phyloP scores from a whole-genome alignment of 2,797 vertebrate species.

The Typhlichthys eigenmanni region DNA sequence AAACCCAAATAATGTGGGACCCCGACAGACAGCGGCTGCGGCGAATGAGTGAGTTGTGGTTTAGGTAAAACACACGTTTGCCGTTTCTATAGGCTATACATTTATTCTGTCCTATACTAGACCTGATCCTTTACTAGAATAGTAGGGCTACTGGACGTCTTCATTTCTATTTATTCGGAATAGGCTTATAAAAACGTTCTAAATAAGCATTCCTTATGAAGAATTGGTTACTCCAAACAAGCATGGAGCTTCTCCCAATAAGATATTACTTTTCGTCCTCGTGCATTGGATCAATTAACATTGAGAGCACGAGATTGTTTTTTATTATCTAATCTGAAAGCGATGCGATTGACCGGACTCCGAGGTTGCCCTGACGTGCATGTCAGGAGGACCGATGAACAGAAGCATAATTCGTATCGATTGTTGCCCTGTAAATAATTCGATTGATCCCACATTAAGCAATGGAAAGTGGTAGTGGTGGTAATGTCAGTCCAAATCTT shows the following conservation, averaged over 20 bases:
- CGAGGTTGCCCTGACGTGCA: constrained; percentile 45
- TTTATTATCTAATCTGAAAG: constrained; percentile 67
- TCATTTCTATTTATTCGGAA: too few species aligned
- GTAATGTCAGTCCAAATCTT: too few species aligned
- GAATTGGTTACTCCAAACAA: too few species aligned
- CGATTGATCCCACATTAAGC: too few species aligned
- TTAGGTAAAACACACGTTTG: not conserved
- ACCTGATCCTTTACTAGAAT: too few species aligned
- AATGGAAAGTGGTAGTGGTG: too few species aligned
- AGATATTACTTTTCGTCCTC: constrained; percentile 18
- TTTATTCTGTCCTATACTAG: constrained; percentile 2
- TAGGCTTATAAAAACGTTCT: too few species aligned
- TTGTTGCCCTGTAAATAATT: constrained; percentile 28
- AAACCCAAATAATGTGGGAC: constrained; percentile 44
- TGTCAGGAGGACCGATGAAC: constrained; percentile 43
- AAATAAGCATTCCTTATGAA: too few species aligned
- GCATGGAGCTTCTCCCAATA: too few species aligned
- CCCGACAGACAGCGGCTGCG: constrained; percentile 3
- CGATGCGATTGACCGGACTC: constrained; percentile 59
- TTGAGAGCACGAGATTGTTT: constrained; percentile 64
- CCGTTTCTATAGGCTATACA: constrained; percentile 1
- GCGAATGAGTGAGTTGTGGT: too few species aligned
- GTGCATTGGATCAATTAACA: constrained; percentile 56
- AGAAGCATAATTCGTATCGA: constrained; percentile 45
- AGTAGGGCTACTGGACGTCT: too few species aligned